These are phyloP conservation scores for Girardia tigrina DNA, from an alignment of 2,888 invertebrate species.

Conservation along the genomic window DNA sequence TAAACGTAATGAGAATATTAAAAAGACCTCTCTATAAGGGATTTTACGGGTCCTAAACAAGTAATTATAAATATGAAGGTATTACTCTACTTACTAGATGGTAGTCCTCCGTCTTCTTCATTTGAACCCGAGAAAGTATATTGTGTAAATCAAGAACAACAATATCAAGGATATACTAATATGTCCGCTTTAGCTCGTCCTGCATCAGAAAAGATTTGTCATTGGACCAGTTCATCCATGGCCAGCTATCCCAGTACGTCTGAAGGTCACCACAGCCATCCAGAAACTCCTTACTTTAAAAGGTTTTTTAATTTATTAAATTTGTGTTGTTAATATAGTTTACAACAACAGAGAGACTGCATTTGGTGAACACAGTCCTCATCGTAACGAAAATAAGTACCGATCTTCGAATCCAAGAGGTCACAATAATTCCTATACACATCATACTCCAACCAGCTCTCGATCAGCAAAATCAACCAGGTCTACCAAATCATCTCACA, in stretches of 20 bases:
- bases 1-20: too few species aligned
- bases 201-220: neutral
- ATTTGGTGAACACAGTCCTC: slow-evolving; percentile 11
- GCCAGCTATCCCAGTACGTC: slow-evolving; percentile 12
- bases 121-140: neutral
- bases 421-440: neutral
- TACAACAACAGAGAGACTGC: neutral
- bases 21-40: too few species aligned
- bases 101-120: neutral
- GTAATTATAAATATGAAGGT: too few species aligned
- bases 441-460: slow-evolving; percentile 7
- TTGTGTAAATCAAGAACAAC: neutral
- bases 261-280: slow-evolving; percentile 16
- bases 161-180: neutral
- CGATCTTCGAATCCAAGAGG: neutral
- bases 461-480: neutral
- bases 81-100: neutral
- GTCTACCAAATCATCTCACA: neutral
- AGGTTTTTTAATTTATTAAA: neutral
- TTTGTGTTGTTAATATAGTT: neutral
- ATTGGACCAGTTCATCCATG: slow-evolving; percentile 5
- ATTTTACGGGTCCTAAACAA: neutral
- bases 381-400: neutral
- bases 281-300: neutral
- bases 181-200: slow-evolving; percentile 17